A percentile compares a stretch with the other conserved stretches of the same genome.
These are phyloP conservation scores for Xiphophorus hellerii DNA, from an alignment of 2,113 vertebrate genomes.

Conservation along the genomic window DNA sequence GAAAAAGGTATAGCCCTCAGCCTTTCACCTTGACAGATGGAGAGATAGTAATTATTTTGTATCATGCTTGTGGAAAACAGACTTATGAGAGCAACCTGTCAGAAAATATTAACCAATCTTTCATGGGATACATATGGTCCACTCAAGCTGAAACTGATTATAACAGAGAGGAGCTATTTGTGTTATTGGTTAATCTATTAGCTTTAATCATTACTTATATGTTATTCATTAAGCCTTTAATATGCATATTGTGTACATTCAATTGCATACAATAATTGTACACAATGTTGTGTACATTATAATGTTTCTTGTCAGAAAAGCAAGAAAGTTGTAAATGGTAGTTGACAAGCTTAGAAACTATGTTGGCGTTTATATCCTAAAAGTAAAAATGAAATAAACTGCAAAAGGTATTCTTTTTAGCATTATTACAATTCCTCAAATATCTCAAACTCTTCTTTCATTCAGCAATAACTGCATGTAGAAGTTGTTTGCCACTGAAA, in stretches of 20 bases:
- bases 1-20: not conserved
- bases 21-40: constrained; percentile 32
- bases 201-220: not conserved
- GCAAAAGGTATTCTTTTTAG: not conserved
- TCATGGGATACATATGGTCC: not conserved
- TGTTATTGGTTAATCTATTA: constrained; percentile 1
- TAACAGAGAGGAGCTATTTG: not conserved
- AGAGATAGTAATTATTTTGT: constrained; percentile 4
- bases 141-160: not conserved
- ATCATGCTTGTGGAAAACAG: not conserved
- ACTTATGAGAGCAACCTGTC: not conserved
- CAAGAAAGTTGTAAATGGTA: not conserved
- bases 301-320: too few relatives aligned
- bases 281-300: too few relatives aligned
- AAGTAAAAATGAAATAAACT: not conserved
- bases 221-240: not conserved
- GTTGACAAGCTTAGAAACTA: not conserved
- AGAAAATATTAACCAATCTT: constrained; percentile 14
- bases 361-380: not conserved
- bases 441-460: constrained; percentile 4
- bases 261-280: not conserved
- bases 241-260: not conserved
- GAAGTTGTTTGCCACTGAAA: not conserved
- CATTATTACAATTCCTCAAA: not conserved
- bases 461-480: constrained; percentile 34